Conservation (phyloP, 1,140 invertebrate species). For the Drosophila arawakana region DNA sequence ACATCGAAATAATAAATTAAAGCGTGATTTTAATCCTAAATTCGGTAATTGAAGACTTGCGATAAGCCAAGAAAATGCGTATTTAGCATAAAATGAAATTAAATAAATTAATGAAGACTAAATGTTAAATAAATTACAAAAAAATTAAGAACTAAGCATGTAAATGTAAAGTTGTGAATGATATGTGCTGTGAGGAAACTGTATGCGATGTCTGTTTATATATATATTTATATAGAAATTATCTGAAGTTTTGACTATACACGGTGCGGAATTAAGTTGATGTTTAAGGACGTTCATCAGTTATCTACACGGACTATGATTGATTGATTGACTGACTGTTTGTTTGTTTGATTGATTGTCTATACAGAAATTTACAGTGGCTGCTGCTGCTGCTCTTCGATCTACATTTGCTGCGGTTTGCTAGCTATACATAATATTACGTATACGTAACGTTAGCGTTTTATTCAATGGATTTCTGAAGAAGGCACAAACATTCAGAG, state of each 20-base stretch:
- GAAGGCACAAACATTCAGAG: constrained; percentile 34
- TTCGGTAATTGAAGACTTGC: constrained; percentile 5
- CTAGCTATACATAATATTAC: constrained; percentile 75
- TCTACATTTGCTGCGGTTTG: constrained; percentile 71
- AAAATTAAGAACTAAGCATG: constrained; percentile 11
- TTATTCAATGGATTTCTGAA: constrained; percentile 32
- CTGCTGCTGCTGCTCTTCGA: not conserved
- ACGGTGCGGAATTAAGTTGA: constrained; percentile 10
- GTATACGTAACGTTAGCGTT: constrained; percentile 63
- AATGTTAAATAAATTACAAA: constrained; percentile 3
- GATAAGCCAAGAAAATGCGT: constrained; percentile 16
- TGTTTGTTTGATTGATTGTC: constrained; percentile 6
- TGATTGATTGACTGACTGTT: constrained; percentile 24
- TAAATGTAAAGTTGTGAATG: constrained; percentile 32
- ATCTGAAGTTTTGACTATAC: constrained; percentile 28
- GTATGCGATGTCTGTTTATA: constrained; percentile 20
- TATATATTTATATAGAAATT: not conserved
- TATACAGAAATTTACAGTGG: constrained; percentile 28
- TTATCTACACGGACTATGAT: constrained; percentile 25
- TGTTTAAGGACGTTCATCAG: constrained; percentile 12
- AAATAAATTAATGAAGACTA: not conserved
- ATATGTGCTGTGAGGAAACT: constrained; percentile 27
- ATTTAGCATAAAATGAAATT: constrained; percentile 15
- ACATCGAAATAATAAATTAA: constrained; percentile 2
- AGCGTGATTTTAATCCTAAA: not conserved